phyloP scores from a whole-genome alignment of 2,888 invertebrate genomes.

The Stratiomys singularior region DNA sequence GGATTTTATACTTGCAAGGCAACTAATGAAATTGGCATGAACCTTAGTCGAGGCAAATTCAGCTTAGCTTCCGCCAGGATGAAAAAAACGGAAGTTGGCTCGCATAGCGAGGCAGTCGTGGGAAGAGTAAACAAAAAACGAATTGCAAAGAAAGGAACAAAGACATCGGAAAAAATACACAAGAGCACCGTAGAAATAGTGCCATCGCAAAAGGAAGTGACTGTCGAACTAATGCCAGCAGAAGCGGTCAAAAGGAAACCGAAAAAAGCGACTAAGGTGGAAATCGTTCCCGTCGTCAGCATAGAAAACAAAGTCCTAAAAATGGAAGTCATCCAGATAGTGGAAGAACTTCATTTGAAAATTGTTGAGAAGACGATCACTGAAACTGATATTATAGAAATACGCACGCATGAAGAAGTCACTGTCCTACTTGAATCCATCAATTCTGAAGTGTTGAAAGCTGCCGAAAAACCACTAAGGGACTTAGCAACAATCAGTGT shows the following conservation, averaged over 20 bases:
- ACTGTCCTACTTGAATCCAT: constrained; percentile 79
- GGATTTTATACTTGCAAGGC: constrained; percentile 87
- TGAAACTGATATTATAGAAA: constrained; percentile 69
- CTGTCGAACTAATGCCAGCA: constrained; percentile 60
- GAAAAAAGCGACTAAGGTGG: neutral
- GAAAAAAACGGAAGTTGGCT: constrained; percentile 65
- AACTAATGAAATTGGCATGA: constrained; percentile 85
- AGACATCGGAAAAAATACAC: constrained; percentile 57
- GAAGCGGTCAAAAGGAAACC: constrained; percentile 53
- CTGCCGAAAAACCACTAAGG: constrained; percentile 80
- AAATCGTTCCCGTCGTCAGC: constrained; percentile 22
- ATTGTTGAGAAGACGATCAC: constrained; percentile 63
- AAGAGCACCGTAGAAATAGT: constrained; percentile 59
- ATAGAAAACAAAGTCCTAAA: constrained; percentile 56
- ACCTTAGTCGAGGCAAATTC: constrained; percentile 80
- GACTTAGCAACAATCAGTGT: constrained; percentile 87
- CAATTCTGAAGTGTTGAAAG: constrained; percentile 81
- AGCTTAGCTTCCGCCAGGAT: constrained; percentile 71
- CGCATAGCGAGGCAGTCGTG: constrained; percentile 61
- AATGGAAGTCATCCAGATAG: constrained; percentile 66
- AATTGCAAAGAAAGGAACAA: constrained; percentile 57
- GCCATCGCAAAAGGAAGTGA: constrained; percentile 57
- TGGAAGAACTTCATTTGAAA: constrained; percentile 65
- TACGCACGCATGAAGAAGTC: constrained; percentile 76
- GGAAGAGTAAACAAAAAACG: constrained; percentile 60